Percentiles rank a stretch among this genome's conserved stretches.
phyloP scores from a whole-genome alignment of 2,113 vertebrate genomes.

The Elephas maximus region DNA sequence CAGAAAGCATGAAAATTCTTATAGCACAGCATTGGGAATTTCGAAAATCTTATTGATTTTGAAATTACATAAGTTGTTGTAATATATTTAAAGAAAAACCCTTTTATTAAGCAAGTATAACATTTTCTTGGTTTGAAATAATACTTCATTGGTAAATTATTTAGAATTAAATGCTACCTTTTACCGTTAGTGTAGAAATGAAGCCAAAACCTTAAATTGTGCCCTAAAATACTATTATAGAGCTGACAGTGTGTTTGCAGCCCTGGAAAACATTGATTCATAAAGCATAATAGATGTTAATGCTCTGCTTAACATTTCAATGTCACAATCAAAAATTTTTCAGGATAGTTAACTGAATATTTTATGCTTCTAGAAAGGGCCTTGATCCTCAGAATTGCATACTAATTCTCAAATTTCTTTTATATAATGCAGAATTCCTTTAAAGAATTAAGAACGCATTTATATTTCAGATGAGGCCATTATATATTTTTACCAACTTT shows the following conservation, averaged over 20 bases:
- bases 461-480: not conserved
- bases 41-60: constrained; percentile 47
- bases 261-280: constrained; percentile 77
- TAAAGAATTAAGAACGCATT: constrained; percentile 60
- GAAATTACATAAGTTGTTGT: constrained; percentile 53
- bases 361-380: constrained; percentile 78
- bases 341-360: constrained; percentile 84
- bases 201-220: constrained; percentile 53
- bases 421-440: constrained; percentile 65
- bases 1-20: constrained; percentile 25
- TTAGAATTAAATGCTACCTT: constrained; percentile 48
- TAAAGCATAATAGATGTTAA: constrained; percentile 83
- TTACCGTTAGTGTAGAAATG: constrained; percentile 44
- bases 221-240: constrained; percentile 65
- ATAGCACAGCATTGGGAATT: not conserved
- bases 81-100: not conserved
- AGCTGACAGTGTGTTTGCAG: constrained; percentile 68
- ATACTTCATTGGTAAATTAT: not conserved
- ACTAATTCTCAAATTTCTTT: constrained; percentile 73
- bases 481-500: constrained; percentile 56
- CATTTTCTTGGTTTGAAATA: constrained; percentile 57
- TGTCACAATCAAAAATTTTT: constrained; percentile 81
- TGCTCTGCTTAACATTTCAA: constrained; percentile 82
- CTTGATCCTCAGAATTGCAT: constrained; percentile 72
- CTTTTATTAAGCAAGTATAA: constrained; percentile 22